These are phyloP conservation scores for Creontiades dilutus DNA, from an alignment of 2,888 invertebrate species.

Conservation along the genomic window DNA sequence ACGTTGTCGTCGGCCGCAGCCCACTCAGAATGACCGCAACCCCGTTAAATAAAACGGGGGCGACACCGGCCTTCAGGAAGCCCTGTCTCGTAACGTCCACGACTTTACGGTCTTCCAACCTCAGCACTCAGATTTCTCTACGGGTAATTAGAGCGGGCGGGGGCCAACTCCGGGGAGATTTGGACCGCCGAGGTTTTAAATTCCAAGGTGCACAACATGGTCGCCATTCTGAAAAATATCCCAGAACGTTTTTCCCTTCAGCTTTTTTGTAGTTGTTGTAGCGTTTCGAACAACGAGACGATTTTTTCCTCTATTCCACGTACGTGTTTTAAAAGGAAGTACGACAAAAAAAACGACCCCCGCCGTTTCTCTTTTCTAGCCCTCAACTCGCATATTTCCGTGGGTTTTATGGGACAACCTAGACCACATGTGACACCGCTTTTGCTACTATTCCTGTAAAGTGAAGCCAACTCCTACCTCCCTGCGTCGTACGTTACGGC, in stretches of 20 bases:
- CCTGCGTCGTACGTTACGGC: constrained; percentile 26
- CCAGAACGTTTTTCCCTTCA: constrained; percentile 11
- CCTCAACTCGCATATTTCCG: constrained; percentile 47
- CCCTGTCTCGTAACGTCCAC: constrained; percentile 18
- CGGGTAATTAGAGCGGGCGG: constrained; percentile 30
- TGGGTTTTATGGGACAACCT: constrained; percentile 65
- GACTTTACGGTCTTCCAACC: constrained; percentile 14
- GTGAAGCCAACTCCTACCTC: constrained; percentile 14
- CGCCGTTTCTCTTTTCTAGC: constrained; percentile 6
- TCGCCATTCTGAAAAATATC: neutral
- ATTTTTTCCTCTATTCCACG: too few species aligned
- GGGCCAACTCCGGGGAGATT: too few species aligned
- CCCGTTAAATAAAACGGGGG: neutral
- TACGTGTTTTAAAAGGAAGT: neutral
- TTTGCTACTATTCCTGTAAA: constrained; percentile 67
- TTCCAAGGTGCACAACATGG: constrained; percentile 18
- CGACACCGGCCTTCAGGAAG: neutral
- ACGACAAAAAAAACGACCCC: neutral
- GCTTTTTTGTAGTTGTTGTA: neutral
- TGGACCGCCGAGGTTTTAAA: neutral
- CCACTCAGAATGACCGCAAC: neutral
- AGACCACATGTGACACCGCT: constrained; percentile 64
- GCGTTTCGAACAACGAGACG: too few species aligned
- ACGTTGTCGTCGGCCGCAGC: neutral
- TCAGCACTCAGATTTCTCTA: constrained; percentile 3